phyloP scores from a whole-genome alignment of 2,113 vertebrate genomes.

The Apaloderma vittatum region DNA sequence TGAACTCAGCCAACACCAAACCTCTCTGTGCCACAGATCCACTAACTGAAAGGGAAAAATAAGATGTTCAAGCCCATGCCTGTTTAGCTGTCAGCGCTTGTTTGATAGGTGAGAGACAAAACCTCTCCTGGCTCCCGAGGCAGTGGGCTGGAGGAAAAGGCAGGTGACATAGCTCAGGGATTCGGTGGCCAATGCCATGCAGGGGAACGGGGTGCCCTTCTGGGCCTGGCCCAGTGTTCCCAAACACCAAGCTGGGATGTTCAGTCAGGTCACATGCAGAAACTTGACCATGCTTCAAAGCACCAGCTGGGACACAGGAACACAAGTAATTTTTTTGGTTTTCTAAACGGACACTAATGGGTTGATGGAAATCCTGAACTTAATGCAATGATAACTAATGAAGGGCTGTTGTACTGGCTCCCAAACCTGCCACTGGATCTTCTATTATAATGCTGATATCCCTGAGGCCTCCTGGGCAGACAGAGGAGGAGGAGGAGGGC shows the following conservation, averaged over 20 bases:
- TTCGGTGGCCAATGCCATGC: neutral
- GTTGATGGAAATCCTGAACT: conserved; percentile 55
- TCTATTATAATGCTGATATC: conserved; percentile 99
- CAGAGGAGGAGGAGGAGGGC: conserved; percentile 60
- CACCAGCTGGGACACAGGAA: neutral
- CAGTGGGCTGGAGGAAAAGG: neutral
- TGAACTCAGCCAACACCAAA: neutral
- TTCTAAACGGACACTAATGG: conserved; percentile 70
- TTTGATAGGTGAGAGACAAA: neutral
- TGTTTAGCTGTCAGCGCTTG: neutral
- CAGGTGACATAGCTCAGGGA: neutral
- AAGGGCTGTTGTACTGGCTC: conserved; percentile 59
- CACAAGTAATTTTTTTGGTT: neutral
- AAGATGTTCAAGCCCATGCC: neutral
- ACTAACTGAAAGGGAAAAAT: neutral
- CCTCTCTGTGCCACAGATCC: neutral
- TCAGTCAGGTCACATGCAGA: neutral
- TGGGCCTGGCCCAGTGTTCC: neutral
- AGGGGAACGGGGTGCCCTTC: neutral
- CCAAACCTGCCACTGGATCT: conserved; percentile 97
- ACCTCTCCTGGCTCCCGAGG: neutral
- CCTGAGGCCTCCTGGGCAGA: conserved; percentile 86
- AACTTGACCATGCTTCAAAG: neutral
- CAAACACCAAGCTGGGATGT: conserved; percentile 22
- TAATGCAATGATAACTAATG: conserved; percentile 54